These are phyloP conservation scores for Acanthurus leucopareius DNA, from an alignment of 2,797 vertebrate species.

Conservation along the genomic window DNA sequence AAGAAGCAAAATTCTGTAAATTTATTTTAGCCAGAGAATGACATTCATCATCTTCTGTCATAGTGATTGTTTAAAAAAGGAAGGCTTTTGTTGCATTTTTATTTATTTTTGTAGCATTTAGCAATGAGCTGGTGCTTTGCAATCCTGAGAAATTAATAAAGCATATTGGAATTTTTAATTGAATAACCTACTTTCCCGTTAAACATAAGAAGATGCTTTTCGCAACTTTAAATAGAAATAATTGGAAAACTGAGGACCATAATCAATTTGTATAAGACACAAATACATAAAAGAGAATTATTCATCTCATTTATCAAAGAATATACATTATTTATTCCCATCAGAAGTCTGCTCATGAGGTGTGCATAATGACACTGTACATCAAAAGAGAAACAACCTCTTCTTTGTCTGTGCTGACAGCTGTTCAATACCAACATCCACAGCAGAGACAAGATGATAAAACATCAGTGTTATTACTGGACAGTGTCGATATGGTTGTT, in stretches of 20 bases:
- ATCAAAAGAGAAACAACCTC: constrained; percentile 36
- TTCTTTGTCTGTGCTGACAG: constrained; percentile 10
- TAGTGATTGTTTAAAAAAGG: not conserved
- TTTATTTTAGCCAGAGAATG: not conserved
- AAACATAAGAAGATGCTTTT: not conserved
- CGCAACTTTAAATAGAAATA: not conserved
- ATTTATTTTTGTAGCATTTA: not conserved
- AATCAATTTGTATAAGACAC: not conserved
- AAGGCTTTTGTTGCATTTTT: too few relatives aligned
- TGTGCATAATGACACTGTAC: constrained; percentile 19
- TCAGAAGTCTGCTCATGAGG: constrained; percentile 1
- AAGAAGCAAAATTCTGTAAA: not conserved
- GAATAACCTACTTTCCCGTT: not conserved
- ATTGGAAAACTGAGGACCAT: not conserved
- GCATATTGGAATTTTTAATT: not conserved
- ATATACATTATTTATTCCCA: constrained; percentile 7
- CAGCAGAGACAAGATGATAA: constrained; percentile 31
- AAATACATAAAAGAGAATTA: constrained; percentile 8
- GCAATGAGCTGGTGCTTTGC: not conserved
- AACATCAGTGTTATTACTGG: constrained; percentile 34
- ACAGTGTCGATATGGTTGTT: not conserved
- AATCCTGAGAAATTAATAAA: constrained; percentile 10
- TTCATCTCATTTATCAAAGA: constrained; percentile 14
- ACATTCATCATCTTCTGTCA: constrained; percentile 7
- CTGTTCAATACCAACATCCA: constrained; percentile 47